These are phyloP conservation scores for Potamilus streckersoni DNA, from an alignment of 1,140 invertebrate species.

Conservation along the genomic window DNA sequence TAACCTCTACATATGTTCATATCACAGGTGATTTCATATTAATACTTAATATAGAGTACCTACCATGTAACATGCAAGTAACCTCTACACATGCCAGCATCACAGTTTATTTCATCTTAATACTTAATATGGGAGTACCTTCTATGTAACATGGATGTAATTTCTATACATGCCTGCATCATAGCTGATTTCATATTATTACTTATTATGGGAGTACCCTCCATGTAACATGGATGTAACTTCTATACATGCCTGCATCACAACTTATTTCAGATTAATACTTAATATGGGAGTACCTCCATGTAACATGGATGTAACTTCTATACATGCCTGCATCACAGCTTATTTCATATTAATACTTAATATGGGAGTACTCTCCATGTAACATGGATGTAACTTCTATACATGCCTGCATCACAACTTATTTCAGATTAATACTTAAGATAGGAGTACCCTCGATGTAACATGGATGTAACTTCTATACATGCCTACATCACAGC, in stretches of 20 bases:
- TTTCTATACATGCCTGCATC: constrained; percentile 98
- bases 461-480: too few species aligned
- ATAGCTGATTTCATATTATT: constrained; percentile 78
- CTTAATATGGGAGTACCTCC: too few species aligned
- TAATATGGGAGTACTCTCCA: constrained; percentile 74
- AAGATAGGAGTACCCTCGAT: too few species aligned
- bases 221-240: constrained; percentile 98
- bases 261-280: constrained; percentile 78
- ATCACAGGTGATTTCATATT: constrained; percentile 85
- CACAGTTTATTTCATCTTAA: too few species aligned
- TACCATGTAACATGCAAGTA: too few species aligned
- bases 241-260: constrained; percentile 97
- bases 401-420: constrained; percentile 98
- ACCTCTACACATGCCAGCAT: too few species aligned
- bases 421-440: constrained; percentile 72
- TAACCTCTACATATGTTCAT: constrained; percentile 97
- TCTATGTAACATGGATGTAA: constrained; percentile 98
- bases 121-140: constrained; percentile 30
- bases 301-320: constrained; percentile 79
- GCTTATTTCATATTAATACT: constrained; percentile 72
- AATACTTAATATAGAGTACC: not conserved
- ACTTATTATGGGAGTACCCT: constrained; percentile 59
- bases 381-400: constrained; percentile 97
- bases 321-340: constrained; percentile 99
- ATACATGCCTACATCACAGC: too few species aligned